Base-by-base conservation (phyloP, 2,113 vertebrate genomes). In the Stomatorhinus ivindoensis region DNA sequence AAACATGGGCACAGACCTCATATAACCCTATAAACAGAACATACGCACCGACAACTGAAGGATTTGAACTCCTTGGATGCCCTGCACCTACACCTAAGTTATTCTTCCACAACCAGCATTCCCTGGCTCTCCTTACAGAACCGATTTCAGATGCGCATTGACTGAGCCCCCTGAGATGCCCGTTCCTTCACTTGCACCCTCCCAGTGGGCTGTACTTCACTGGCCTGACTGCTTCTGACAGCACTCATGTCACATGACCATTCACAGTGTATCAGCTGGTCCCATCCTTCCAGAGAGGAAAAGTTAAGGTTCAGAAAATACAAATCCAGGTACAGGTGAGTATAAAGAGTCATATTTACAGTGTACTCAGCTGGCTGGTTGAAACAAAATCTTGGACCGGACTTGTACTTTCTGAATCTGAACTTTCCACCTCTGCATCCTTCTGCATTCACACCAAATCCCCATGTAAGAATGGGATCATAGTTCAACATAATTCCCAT, bases 201-300 rank as follows among this genome's bases (percentile, higher is more conserved):
- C 88, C 31, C 88, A 27, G 4, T 24, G 31, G 69, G 47, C 73
- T 51, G 48, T 21, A 19, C 17, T 7, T 51, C 47, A 51, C n/a
- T 42, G 88, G 47, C 9, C n/a, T 53, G n/a, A 83, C 1, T n/a
- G 73, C 47, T 53, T 83, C 73, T 51, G 88, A 88, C 65, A 88
- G 47, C 15, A 10, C 46, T 13, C 48, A 50, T 24, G 50, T 3
- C 42, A 48, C 73, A 42, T 17, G 35, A 48, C 73, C 88, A 53
- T 51, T 82, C 47, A 55, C 9, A 5, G 48, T 51, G 42, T 27
- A 51, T 76, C 47, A 53, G 35, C 3, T n/a, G 27, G 24, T 65
- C 48, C 48, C 47, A 42, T 21, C 47, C 48, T 39, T 55, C 82
- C n/a, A 27, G 2, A 65, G n/a, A 2, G 8, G 58, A n/a, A 65